These are phyloP conservation scores for Gallinago paraguaiae DNA, from an alignment of 2,113 vertebrate species.

Conservation along the genomic window DNA sequence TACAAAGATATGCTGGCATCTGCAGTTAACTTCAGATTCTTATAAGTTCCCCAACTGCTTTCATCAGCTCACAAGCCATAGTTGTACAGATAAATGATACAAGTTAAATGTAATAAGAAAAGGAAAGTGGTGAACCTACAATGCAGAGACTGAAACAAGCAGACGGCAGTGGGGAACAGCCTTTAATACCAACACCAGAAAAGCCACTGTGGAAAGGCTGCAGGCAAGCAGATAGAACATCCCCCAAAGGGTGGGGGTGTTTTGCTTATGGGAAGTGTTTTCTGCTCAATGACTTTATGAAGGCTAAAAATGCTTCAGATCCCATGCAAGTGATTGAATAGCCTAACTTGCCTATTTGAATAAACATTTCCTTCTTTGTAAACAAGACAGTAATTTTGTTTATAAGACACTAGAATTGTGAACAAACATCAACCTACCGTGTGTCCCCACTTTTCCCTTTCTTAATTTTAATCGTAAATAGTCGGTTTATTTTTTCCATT, in stretches of 20 bases:
- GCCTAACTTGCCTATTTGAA: background rate
- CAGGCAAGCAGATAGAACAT: background rate
- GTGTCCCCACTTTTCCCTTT: background rate
- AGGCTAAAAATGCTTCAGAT: background rate
- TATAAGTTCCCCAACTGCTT: background rate
- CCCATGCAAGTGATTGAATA: background rate
- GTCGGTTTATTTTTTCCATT: background rate
- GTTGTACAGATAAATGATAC: background rate
- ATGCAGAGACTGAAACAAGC: background rate
- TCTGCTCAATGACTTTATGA: background rate
- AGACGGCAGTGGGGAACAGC: background rate
- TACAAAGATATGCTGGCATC: constrained; percentile 1
- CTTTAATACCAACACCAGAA: background rate
- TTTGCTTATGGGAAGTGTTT: background rate
- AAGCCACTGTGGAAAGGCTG: background rate
- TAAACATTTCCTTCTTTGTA: background rate
- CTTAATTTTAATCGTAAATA: background rate
- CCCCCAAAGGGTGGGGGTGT: background rate
- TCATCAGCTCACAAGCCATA: background rate
- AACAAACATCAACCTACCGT: background rate
- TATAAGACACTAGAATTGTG: background rate
- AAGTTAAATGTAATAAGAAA: background rate
- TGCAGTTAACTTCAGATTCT: background rate
- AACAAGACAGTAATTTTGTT: background rate
- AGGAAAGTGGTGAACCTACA: background rate